A percentile compares a stretch with the other conserved stretches of the same genome.
Evolutionary conservation across 1,140 invertebrate genomes (phyloP).

Genomic region (Dendroctonus ponderosae): DNA sequence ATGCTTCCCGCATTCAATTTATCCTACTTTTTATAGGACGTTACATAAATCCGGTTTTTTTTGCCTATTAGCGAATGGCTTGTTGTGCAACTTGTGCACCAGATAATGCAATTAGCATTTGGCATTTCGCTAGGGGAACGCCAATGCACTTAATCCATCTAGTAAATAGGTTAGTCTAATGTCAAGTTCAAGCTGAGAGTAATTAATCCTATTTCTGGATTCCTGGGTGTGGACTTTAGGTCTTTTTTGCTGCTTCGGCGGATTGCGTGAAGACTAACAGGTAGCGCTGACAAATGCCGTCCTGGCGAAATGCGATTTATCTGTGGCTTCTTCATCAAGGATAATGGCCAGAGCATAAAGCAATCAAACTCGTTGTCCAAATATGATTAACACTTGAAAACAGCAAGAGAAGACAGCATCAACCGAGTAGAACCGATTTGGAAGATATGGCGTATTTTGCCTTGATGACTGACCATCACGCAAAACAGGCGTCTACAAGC

Average conservation of each 20-base stretch:
- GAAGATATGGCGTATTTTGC: background rate
- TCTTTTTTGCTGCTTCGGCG: background rate
- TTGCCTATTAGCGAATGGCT: no score
- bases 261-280: constrained; percentile 3
- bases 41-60: no score
- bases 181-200: constrained; percentile 14
- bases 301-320: no score
- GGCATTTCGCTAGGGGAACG: no score
- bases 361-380: no score
- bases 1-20: no score
- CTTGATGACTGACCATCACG: constrained; percentile 10
- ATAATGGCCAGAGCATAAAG: no score
- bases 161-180: constrained; percentile 12
- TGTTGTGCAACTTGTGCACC: no score
- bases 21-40: no score
- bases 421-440: no score
- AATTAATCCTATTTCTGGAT: constrained; percentile 4
- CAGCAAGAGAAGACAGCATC: background rate
- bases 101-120: no score
- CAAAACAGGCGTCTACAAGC: background rate
- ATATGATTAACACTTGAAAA: background rate
- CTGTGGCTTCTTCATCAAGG: no score
- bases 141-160: background rate
- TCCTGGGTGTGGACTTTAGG: background rate
- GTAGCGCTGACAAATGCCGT: background rate